Conservation (phyloP, 2,888 invertebrate species). For the Meliscaeva auricollis region DNA sequence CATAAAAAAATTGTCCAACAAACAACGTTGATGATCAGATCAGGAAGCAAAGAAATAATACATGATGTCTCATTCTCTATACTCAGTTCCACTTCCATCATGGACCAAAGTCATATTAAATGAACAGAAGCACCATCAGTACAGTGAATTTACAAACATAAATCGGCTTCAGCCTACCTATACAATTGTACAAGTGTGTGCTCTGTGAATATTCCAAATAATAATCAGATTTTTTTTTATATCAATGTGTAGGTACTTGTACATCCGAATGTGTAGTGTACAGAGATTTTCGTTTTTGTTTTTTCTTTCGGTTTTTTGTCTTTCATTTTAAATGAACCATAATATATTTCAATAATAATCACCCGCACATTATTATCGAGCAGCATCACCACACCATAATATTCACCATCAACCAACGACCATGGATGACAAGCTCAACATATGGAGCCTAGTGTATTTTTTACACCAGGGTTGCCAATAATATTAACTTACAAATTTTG, state of each 20-base stretch:
- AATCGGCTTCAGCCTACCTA: neutral
- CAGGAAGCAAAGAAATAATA: constrained; percentile 20
- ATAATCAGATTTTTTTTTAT: constrained; percentile 53
- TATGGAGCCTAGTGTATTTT: constrained; percentile 45
- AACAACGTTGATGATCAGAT: neutral
- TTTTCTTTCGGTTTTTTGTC: constrained; percentile 19
- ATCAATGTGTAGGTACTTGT: neutral
- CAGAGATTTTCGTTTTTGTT: constrained; percentile 57
- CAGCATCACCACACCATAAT: neutral
- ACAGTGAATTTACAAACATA: constrained; percentile 8
- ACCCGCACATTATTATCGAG: constrained; percentile 73
- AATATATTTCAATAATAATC: constrained; percentile 76
- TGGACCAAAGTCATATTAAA: constrained; percentile 53
- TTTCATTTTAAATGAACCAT: constrained; percentile 67
- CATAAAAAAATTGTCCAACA: neutral
- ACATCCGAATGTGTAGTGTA: constrained; percentile 67
- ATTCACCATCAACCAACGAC: constrained; percentile 19
- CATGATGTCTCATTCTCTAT: neutral
- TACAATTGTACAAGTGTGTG: constrained; percentile 17
- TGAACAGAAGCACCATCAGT: constrained; percentile 30
- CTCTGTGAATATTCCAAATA: constrained; percentile 40
- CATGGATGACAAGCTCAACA: constrained; percentile 58
- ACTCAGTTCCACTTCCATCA: constrained; percentile 55
- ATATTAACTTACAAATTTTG: neutral
- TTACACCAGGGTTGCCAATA: neutral